Base-by-base conservation (phyloP, 2,888 invertebrate genomes). In the Acanthopleura granulata region DNA sequence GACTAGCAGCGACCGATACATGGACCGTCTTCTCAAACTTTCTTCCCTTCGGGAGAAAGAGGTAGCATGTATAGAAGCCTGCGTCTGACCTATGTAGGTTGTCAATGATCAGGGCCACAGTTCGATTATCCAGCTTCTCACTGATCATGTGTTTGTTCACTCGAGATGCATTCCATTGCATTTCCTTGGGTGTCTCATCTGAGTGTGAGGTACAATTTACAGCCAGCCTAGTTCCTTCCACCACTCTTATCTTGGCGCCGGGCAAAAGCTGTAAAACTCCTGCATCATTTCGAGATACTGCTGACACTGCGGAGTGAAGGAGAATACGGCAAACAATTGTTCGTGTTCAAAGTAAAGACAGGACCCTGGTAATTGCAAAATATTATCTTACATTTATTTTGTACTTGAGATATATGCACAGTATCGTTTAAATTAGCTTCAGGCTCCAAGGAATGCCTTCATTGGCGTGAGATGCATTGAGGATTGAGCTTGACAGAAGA, bases 1-100 rank as follows among this genome's bases (percentile, higher is more conserved):
- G 22, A 57, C 57, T 57, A 22, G 18, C 57, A 6, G 29, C 25
- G 6, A 66, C 66, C 6, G 29, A 66, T 6, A 66, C 66, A 66
- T 66, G 66, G 29, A 66, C 66, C 4, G 66, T 66, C 29, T 66
- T 22, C 29, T 27, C 22, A 27, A 22, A 27, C 25, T 66, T 66
- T 22, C 16, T 66, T 4, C 71, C 71, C 12, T 49, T 27, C 4
- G 71, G 49, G 18, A 71, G n/a, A 49, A 75, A 62, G 49, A 82
- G 74, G 40, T 77, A 66, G 75, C 82, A 82, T 14, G 70, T 76
- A 72, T 82, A 82, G n/a, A 62, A 40, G 12, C 80, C 80, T 22
- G 82, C 82, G 62, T 82, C 78, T 0, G 78, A 79, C 1, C 78
- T 73, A n/a, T 76, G 69, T 16, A 80, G 74, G 16, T 76, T 74